Percentiles rank a stretch among this genome's conserved stretches.
These are phyloP conservation scores for Mylabris sibirica DNA, from an alignment of 2,888 invertebrate genomes.

Conservation along the genomic window DNA sequence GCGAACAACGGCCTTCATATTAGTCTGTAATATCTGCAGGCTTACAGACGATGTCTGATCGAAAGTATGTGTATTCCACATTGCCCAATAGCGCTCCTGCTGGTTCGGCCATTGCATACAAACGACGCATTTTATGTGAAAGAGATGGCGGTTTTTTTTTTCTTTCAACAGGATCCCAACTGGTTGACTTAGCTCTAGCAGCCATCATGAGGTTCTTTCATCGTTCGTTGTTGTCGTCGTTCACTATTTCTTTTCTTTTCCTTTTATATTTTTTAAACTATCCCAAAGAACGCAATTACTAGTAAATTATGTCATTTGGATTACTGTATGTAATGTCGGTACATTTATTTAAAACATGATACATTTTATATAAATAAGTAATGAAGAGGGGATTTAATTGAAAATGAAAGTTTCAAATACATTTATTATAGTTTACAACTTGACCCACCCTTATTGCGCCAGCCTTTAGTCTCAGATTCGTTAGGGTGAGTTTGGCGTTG, in stretches of 20 bases:
- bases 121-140: conserved; percentile 47
- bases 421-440: not conserved
- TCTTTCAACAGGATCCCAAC: conserved; percentile 13
- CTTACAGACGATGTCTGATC: conserved; percentile 48
- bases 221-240: conserved; percentile 4
- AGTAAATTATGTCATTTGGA: not conserved
- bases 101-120: conserved; percentile 49
- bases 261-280: not conserved
- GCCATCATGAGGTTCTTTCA: conserved; percentile 9
- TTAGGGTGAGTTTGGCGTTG: not conserved
- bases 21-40: conserved; percentile 44
- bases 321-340: not conserved
- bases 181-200: conserved; percentile 9
- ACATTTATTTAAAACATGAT: not conserved
- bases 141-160: conserved; percentile 27
- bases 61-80: conserved; percentile 47
- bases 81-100: conserved; percentile 47
- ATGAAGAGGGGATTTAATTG: not conserved
- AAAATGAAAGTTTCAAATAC: not conserved
- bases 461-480: not conserved
- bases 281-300: not conserved
- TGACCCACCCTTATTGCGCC: conserved; percentile 3
- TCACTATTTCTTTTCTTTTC: not conserved
- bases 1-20: conserved; percentile 36
- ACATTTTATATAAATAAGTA: not conserved